Conservation (phyloP, 2,797 vertebrate species). For the Morelia viridis region DNA sequence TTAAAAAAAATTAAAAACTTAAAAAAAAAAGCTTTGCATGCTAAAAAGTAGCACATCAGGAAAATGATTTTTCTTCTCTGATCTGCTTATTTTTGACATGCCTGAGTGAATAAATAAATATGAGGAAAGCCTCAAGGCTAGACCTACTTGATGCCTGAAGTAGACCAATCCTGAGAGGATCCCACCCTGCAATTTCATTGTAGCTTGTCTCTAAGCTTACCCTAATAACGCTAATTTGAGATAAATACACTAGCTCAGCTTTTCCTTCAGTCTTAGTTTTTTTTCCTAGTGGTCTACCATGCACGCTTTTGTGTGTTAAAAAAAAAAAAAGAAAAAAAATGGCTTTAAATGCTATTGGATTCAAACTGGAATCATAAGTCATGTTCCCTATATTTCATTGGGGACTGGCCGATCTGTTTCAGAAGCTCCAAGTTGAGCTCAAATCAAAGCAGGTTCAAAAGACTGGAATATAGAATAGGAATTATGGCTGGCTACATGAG, state of each 20-base stretch:
- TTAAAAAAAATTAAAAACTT: neutral
- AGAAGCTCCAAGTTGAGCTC: neutral
- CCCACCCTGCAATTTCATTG: neutral
- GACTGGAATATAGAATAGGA: neutral
- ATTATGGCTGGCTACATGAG: neutral
- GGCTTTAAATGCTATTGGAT: neutral
- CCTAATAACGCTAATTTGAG: neutral
- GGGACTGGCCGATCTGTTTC: neutral
- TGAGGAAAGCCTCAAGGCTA: neutral
- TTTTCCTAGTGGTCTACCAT: neutral
- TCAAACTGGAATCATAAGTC: neutral
- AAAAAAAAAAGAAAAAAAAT: constrained; percentile 5
- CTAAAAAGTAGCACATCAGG: neutral
- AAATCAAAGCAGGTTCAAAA: neutral
- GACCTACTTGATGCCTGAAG: neutral
- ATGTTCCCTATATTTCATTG: neutral
- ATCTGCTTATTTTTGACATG: neutral
- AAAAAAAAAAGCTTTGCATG: neutral
- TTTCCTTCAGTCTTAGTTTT: neutral
- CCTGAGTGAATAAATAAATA: neutral
- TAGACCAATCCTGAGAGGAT: neutral
- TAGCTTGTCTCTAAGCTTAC: neutral
- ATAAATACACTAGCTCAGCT: neutral
- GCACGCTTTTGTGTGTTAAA: neutral
- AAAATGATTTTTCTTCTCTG: neutral